Base-by-base conservation (phyloP, 2,888 invertebrate species). In the Sarcophaga variegata region DNA sequence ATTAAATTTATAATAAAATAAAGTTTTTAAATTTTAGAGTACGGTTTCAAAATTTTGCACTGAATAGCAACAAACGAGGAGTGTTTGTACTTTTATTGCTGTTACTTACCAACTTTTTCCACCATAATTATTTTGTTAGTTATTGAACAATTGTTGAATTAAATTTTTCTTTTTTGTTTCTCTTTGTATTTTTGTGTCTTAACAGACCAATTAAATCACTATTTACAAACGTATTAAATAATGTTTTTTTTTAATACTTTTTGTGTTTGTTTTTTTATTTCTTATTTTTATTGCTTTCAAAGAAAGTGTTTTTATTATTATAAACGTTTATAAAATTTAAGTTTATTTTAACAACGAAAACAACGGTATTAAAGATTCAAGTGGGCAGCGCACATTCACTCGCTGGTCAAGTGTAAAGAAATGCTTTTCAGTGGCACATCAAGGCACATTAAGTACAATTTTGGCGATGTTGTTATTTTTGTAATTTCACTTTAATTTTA, bases 401-500 rank as follows among this genome's bases (percentile, higher is more conserved):
- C 20, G 37, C n/a, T 17, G 45, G 20, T 47, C 11, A 3, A 20
- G 27, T 47, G 64, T 71, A 54, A 71, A 17, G 54, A 14, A 25
- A 37, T 37, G 37, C 71, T 62, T 22, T 37, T 74, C 14, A 74
- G 27, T 54, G 54, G n/a, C 22, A 3, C 14, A 3, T 14, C 3
- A 37, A 69, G 67, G 67, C 22, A 45, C 47, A 17, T 66, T 67
- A 66, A 67, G 60, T 77, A 69, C 45, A 62, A 74, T 59, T 69
- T 67, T 37, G 45, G 45, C 67, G 67, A 45, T 60, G 27, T 60
- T 47, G n/a, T 0, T 22, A 22, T 10, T 25, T 75, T 59, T 69
- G 60, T 67, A 67, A 78, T 83, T 83, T 74, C 72, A 72, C 78
- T 74, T 62, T 10, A n/a, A n/a, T 20, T 62, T 62, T 62, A 37